Conservation (phyloP, 2,888 invertebrate species). For the Pterobdella sp. region DNA sequence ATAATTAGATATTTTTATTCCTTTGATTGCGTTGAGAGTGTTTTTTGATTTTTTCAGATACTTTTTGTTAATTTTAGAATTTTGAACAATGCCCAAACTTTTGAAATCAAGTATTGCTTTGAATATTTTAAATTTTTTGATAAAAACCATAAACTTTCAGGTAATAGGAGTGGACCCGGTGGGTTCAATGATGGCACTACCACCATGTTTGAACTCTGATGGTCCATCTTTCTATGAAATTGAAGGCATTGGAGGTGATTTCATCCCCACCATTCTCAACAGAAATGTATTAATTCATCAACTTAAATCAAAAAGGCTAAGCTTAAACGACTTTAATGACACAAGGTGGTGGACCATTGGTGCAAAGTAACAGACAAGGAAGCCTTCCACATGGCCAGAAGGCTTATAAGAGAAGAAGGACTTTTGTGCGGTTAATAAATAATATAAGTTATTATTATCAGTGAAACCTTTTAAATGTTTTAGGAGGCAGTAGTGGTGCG, state of each 20-base stretch:
- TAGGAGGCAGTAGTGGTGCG: slow-evolving; percentile 82
- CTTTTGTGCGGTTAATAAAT: slow-evolving; percentile 71
- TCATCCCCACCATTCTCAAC: slow-evolving; percentile 77
- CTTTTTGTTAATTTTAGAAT: too few species aligned
- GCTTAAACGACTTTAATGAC: neutral
- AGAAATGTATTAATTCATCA: slow-evolving; percentile 43
- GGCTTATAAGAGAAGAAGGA: slow-evolving; percentile 84
- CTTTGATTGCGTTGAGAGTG: too few species aligned
- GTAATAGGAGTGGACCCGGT: slow-evolving; percentile 82
- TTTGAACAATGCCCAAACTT: too few species aligned
- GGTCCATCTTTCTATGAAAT: slow-evolving; percentile 76
- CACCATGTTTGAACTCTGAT: slow-evolving; percentile 64
- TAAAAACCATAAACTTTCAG: slow-evolving; percentile 42
- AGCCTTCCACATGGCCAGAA: slow-evolving; percentile 72
- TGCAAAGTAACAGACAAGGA: slow-evolving; percentile 72
- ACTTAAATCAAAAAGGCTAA: neutral
- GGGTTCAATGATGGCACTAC: slow-evolving; percentile 80
- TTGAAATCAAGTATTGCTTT: too few species aligned
- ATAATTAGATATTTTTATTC: too few species aligned
- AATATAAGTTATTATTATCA: neutral
- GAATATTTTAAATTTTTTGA: neutral
- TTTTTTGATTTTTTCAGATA: too few species aligned
- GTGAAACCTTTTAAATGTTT: neutral
- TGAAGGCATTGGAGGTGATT: slow-evolving; percentile 90
- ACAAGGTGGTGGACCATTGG: slow-evolving; percentile 73